phyloP scores from a whole-genome alignment of 2,113 vertebrate genomes.

The Himantopus leucocephalus region DNA sequence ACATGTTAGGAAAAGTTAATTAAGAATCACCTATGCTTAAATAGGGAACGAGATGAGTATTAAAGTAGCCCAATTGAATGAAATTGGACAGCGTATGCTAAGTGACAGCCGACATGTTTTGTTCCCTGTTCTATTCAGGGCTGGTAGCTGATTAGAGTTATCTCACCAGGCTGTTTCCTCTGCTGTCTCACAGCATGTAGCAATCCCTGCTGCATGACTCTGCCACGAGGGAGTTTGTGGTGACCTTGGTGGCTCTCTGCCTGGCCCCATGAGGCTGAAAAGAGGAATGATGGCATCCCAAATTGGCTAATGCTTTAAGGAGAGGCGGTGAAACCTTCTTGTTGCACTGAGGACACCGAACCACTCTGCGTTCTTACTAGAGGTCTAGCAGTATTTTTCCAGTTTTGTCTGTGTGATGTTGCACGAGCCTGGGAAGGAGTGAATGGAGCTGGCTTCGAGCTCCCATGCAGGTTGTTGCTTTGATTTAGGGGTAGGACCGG shows the following conservation, averaged over 20 bases:
- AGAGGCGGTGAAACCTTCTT: neutral
- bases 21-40: neutral
- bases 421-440: neutral
- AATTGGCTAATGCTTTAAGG: neutral
- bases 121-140: neutral
- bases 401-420: neutral
- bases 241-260: neutral
- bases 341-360: neutral
- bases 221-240: neutral
- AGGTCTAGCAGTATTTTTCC: neutral
- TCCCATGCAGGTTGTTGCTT: neutral
- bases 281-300: neutral
- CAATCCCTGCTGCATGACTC: neutral
- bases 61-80: neutral
- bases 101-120: neutral
- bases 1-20: neutral
- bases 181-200: accelerated
- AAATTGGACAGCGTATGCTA: neutral
- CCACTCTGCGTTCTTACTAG: neutral
- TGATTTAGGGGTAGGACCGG: neutral
- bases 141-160: neutral
- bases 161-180: neutral
- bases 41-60: neutral
- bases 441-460: neutral
- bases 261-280: neutral